Base-by-base conservation (phyloP, 2,888 invertebrate genomes). In the Eumerus sabulonum region DNA sequence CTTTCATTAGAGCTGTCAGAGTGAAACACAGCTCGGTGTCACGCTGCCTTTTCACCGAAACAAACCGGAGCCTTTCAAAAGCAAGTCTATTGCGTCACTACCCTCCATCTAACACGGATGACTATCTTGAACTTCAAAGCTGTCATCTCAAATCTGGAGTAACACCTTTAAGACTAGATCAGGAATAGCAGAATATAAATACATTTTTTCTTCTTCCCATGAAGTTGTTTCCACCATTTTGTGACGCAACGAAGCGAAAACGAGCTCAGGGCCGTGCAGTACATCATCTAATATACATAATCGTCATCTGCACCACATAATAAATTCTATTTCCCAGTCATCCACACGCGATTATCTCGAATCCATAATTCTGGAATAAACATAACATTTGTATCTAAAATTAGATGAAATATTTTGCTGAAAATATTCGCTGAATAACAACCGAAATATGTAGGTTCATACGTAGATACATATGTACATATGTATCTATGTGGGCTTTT, bases 231-330 rank as follows among this genome's bases (percentile, higher is more conserved):
- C 70, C 60, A 70, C 70, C 70, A 70, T 70, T 70, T 70, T 70
- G 70, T 70, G 70, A 62, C 40, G 53, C 62, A 70, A 40, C 60
- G 47, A 54, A 27, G 70, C 54, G 60, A 70, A 53, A 62, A 47
- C 38, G 35, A 12, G 44, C 19, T 12, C 68, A 53, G 44, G 17
- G 18, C 17, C 48, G 9, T 4, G 3, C 44, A 19, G 11, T 59
- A 51, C 38, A 60, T 16, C 19, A 38, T 2, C 38, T 38, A n/a
- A n/a, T n/a, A n/a, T 60, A 51, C 18, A 53, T 53, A 44, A 16
- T n/a, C 18, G 2, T 27, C 27, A 9, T n/a, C 17, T 13, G 13
- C 36, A 16, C 16, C 5, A 7, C 11, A 11, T 12, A 16, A 38
- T 47, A 40, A n/a, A 50, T 40, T 38, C 19, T 36, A 63, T 12